Evolutionary conservation across 2,113 vertebrate species (phyloP).

Genomic region (Perca fluviatilis): DNA sequence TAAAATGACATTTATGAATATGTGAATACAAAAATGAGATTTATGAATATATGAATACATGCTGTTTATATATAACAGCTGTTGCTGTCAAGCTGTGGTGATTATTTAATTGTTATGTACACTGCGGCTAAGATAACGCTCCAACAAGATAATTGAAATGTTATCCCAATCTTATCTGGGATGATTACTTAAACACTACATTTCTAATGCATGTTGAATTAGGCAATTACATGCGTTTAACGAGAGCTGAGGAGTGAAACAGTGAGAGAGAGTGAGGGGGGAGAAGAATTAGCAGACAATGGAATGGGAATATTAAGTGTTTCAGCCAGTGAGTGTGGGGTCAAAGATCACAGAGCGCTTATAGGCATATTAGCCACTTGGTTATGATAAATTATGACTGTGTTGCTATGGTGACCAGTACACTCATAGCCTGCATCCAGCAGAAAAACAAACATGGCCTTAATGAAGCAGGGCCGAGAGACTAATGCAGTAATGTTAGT

Average conservation of each 20-base stretch:
- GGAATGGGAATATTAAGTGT: conserved; percentile 80
- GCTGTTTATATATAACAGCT: conserved; percentile 63
- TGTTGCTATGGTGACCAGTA: conserved; percentile 76
- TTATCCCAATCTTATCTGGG: conserved; percentile 80
- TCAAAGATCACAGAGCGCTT: conserved; percentile 80
- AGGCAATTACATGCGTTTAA: conserved; percentile 83
- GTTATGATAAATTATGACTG: conserved; percentile 83
- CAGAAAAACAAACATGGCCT: conserved; percentile 32
- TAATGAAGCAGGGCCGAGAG: conserved; percentile 49
- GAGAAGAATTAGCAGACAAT: conserved; percentile 71
- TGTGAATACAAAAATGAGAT: conserved; percentile 27
- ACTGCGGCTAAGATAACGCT: conserved; percentile 70
- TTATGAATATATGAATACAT: conserved; percentile 46
- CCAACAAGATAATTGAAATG: conserved; percentile 79
- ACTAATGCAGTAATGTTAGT: conserved; percentile 27
- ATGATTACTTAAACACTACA: conserved; percentile 83
- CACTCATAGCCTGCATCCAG: conserved; percentile 38
- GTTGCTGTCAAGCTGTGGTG: conserved; percentile 66
- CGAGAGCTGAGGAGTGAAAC: conserved; percentile 63
- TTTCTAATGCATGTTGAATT: conserved; percentile 85
- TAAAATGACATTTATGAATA: conserved; percentile 57
- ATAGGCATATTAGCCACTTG: conserved; percentile 84
- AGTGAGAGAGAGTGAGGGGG: conserved; percentile 19
- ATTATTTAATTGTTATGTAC: conserved; percentile 81
- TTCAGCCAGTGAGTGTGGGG: conserved; percentile 75